phyloP scores from a whole-genome alignment of 2,797 vertebrate genomes.

The Chromis chromis region DNA sequence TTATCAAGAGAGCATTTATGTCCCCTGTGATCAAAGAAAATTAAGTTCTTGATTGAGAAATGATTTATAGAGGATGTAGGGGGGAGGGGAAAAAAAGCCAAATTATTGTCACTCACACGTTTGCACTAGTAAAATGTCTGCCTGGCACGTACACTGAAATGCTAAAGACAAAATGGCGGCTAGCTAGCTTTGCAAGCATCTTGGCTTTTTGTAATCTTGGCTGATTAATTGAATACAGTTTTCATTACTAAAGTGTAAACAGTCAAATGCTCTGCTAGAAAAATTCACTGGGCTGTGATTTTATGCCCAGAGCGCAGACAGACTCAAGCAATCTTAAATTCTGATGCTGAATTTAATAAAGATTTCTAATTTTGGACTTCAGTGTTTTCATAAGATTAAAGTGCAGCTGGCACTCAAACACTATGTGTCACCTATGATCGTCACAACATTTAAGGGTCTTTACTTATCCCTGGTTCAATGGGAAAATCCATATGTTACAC shows the following conservation, averaged over 20 bases:
- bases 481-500: slow-evolving; percentile 21
- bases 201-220: slow-evolving; percentile 52
- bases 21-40: slow-evolving; percentile 29
- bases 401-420: slow-evolving; percentile 12
- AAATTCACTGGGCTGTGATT: slow-evolving; percentile 35
- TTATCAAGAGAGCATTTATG: slow-evolving; percentile 8
- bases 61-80: slow-evolving; percentile 18
- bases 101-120: slow-evolving; percentile 44
- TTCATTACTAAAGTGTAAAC: slow-evolving; percentile 69
- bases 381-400: slow-evolving; percentile 35
- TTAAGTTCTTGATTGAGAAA: slow-evolving; percentile 30
- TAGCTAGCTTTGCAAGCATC: slow-evolving; percentile 49
- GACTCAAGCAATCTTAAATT: slow-evolving; percentile 49
- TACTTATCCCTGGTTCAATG: slow-evolving; percentile 11
- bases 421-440: slow-evolving; percentile 7
- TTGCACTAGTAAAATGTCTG: slow-evolving; percentile 47
- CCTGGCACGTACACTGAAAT: slow-evolving; percentile 29
- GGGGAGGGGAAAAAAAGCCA: slow-evolving; percentile 19
- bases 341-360: slow-evolving; percentile 31
- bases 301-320: slow-evolving; percentile 23
- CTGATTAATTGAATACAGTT: slow-evolving; percentile 44
- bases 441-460: slow-evolving; percentile 2
- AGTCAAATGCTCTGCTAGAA: slow-evolving; percentile 67
- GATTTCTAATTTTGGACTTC: slow-evolving; percentile 36
- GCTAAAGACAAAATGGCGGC: slow-evolving; percentile 42